phyloP scores from a whole-genome alignment of 1,140 invertebrate species.

The Episyrphus balteatus region DNA sequence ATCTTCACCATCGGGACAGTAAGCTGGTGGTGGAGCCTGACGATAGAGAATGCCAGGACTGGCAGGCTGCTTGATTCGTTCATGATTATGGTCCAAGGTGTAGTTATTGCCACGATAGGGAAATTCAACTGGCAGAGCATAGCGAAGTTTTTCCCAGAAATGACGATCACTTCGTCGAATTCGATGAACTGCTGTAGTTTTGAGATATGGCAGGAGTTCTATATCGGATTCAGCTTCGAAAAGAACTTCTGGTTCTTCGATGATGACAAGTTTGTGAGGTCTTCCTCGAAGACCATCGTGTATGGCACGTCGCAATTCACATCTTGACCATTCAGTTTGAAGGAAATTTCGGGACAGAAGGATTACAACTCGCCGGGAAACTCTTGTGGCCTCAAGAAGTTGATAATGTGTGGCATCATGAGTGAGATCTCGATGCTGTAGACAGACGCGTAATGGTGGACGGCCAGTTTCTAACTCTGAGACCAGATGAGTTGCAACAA shows the following conservation, averaged over 20 bases:
- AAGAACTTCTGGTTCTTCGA: constrained; percentile 64
- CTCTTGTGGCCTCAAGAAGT: constrained; percentile 74
- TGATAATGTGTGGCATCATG: constrained; percentile 48
- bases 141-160: constrained; percentile 84
- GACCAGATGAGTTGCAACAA: constrained; percentile 70
- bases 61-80: constrained; percentile 46
- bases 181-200: constrained; percentile 71
- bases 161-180: constrained; percentile 77
- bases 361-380: constrained; percentile 66
- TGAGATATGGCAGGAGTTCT: constrained; percentile 75
- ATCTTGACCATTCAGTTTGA: constrained; percentile 74
- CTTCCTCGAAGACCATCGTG: constrained; percentile 73
- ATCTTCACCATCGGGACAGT: constrained; percentile 39
- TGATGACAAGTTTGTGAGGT: constrained; percentile 70
- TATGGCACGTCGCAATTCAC: constrained; percentile 66
- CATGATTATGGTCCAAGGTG: constrained; percentile 45
- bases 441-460: constrained; percentile 64
- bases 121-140: constrained; percentile 64
- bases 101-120: constrained; percentile 50
- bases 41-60: constrained; percentile 38
- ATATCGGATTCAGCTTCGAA: constrained; percentile 68
- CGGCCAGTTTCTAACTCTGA: constrained; percentile 69
- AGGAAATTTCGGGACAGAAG: constrained; percentile 72
- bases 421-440: constrained; percentile 71
- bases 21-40: constrained; percentile 36